Conservation (phyloP, 2,888 invertebrate species). For the Ethmia dodecea region DNA sequence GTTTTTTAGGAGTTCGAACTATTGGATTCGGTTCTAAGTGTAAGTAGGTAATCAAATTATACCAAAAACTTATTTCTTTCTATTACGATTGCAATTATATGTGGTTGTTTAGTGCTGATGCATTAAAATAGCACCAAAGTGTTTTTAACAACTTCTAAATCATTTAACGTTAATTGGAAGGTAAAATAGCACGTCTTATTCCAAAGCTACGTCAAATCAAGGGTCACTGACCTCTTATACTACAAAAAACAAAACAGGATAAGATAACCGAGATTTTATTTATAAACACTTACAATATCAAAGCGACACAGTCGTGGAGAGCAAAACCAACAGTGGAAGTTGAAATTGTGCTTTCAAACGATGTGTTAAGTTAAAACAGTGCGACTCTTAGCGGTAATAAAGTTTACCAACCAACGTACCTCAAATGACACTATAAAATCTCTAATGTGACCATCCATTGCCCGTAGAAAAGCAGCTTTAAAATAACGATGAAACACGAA, state of each 20-base stretch:
- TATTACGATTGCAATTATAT: no score
- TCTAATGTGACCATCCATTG: constrained; percentile 12
- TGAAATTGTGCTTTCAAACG: constrained; percentile 15
- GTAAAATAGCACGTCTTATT: no score
- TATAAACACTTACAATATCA: constrained; percentile 12
- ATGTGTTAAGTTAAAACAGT: constrained; percentile 28
- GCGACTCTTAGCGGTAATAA: constrained; percentile 24
- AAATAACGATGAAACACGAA: not conserved
- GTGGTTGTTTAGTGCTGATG: no score
- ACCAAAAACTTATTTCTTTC: no score
- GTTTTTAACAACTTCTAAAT: no score
- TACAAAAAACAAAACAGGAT: constrained; percentile 11
- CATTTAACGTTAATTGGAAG: no score
- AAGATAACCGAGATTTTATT: constrained; percentile 5
- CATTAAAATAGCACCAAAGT: no score
- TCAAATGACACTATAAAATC: constrained; percentile 3
- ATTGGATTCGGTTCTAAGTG: no score
- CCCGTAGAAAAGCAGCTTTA: constrained; percentile 1
- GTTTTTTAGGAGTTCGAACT: no score
- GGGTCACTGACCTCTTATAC: no score
- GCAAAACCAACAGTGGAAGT: constrained; percentile 11
- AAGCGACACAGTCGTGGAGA: constrained; percentile 4
- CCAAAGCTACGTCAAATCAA: no score
- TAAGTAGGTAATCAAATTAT: no score
- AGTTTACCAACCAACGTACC: constrained; percentile 20